phyloP scores from a whole-genome alignment of 2,797 vertebrate species.

The Diglossa cyanea region DNA sequence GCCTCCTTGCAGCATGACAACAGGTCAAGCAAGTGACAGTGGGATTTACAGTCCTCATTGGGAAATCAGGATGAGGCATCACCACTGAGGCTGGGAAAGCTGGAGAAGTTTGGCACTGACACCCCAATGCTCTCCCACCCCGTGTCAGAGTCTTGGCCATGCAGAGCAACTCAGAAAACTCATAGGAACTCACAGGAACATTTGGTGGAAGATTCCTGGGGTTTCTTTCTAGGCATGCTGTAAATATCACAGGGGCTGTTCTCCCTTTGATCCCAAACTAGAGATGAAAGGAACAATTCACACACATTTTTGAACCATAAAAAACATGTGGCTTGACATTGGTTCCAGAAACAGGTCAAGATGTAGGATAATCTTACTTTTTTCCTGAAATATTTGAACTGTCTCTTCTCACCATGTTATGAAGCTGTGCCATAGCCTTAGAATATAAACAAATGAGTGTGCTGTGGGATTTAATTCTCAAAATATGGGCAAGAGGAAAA shows the following conservation, averaged over 20 bases:
- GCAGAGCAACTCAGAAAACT: neutral
- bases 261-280: conserved; percentile 26
- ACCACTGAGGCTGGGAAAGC: neutral
- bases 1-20: neutral
- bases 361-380: neutral
- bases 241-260: neutral
- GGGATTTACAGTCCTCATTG: neutral
- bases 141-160: neutral
- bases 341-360: conserved; percentile 14
- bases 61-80: neutral
- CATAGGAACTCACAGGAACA: neutral
- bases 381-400: neutral
- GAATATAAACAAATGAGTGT: neutral
- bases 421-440: neutral
- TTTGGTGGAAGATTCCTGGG: neutral
- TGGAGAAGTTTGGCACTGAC: neutral
- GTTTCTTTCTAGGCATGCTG: neutral
- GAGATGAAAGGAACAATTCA: conserved; percentile 11
- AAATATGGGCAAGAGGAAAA: neutral
- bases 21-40: neutral
- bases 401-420: neutral
- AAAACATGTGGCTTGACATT: neutral
- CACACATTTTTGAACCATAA: neutral
- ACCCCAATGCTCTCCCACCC: neutral
- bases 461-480: neutral